These are phyloP conservation scores for Lordiphosa mommai DNA, from an alignment of 1,140 invertebrate species.

Conservation along the genomic window DNA sequence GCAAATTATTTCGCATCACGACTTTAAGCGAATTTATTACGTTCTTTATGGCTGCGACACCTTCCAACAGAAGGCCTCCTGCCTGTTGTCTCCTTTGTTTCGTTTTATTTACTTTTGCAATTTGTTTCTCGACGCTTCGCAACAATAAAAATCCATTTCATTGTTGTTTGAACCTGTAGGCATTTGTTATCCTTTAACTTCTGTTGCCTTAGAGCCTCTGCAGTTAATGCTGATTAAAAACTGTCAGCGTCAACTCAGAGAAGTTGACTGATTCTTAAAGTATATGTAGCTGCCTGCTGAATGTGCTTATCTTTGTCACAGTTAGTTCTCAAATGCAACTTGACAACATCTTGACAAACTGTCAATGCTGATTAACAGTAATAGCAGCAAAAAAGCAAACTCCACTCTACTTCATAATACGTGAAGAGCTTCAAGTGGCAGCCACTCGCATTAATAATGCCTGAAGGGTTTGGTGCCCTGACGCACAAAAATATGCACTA, in stretches of 20 bases:
- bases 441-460: conserved; percentile 62
- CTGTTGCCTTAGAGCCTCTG: conserved; percentile 9
- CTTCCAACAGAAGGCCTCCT: background rate
- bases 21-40: conserved; percentile 77
- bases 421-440: conserved; percentile 34
- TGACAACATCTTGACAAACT: conserved; percentile 48
- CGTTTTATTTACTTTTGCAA: conserved; percentile 73
- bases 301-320: conserved; percentile 15
- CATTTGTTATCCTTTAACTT: conserved; percentile 30
- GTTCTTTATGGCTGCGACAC: conserved; percentile 55
- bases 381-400: background rate
- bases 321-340: conserved; percentile 37
- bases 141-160: conserved; percentile 72
- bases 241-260: conserved; percentile 43
- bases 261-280: no score
- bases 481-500: conserved; percentile 55
- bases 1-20: conserved; percentile 68
- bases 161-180: conserved; percentile 16
- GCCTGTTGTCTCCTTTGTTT: conserved; percentile 28
- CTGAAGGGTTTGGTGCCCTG: conserved; percentile 33
- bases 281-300: background rate
- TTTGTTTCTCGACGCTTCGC: conserved; percentile 53
- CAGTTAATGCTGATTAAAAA: conserved; percentile 63
- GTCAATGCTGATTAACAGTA: conserved; percentile 62
- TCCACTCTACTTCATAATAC: conserved; percentile 9